Conservation (phyloP, 2,888 invertebrate genomes). For the Bhutanitis thaidina region DNA sequence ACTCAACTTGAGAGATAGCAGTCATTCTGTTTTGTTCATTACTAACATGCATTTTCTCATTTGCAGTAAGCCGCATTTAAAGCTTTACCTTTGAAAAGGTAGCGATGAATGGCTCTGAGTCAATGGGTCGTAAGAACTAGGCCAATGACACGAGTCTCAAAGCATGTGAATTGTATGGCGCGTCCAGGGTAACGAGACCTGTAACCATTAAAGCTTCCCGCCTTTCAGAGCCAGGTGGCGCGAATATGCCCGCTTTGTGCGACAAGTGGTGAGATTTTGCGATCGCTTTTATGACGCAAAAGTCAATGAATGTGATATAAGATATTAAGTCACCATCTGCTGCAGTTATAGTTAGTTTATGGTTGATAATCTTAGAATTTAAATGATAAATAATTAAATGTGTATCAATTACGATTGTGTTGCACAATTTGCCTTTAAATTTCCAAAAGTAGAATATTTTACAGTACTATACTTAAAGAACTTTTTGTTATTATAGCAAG, state of each 20-base stretch:
- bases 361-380: too few relatives aligned
- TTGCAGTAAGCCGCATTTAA: constrained; percentile 62
- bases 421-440: too few relatives aligned
- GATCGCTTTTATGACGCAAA: constrained; percentile 14
- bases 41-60: constrained; percentile 43
- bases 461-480: too few relatives aligned
- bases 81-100: constrained; percentile 69
- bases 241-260: constrained; percentile 17
- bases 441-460: too few relatives aligned
- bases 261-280: constrained; percentile 20
- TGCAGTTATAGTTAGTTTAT: background rate
- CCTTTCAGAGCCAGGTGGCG: constrained; percentile 18
- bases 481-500: too few relatives aligned
- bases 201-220: constrained; percentile 26
- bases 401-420: too few relatives aligned
- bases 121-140: constrained; percentile 77
- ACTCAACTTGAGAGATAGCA: too few relatives aligned
- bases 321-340: constrained; percentile 8
- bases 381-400: too few relatives aligned
- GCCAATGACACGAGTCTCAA: constrained; percentile 52
- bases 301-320: constrained; percentile 15
- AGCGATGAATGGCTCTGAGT: constrained; percentile 69
- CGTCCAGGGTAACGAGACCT: constrained; percentile 47
- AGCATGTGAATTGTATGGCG: constrained; percentile 57
- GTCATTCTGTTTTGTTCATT: constrained; percentile 25